Base-by-base conservation (phyloP, 2,113 vertebrate genomes). In the Clarias macrocephalus region DNA sequence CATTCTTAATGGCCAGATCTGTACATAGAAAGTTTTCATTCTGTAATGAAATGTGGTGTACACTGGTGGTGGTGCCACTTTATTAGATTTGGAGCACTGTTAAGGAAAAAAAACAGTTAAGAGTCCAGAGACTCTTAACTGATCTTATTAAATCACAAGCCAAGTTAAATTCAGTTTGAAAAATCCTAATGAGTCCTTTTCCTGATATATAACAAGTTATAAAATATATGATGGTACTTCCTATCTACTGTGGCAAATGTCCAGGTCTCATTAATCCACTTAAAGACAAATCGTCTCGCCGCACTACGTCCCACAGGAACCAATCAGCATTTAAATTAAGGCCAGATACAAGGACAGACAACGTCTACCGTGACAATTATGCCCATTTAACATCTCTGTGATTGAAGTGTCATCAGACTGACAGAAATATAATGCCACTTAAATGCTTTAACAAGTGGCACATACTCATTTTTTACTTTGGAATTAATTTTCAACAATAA, bases 311-410 rank as follows among this genome's bases (percentile, higher is more conserved):
- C 70, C 70, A 42, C 70, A 73, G 70, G 37, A 73, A 73, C 33
- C 70, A 73, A 42, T 73, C 70, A 73, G 19, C 33, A 73, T 73
- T 42, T 42, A 73, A 42, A 73, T 73, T 73, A 73, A 73, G 70
- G 70, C 70, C 68, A 72, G 18, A 37, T 37, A 72, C 68, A 72
- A 72, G 68, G 30, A 7, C 30, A 73, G 1, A 68, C 5, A 70
- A 33, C 11, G 70, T 42, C 70, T 73, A 42, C 18, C 10, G 37
- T 4, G 9, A 42, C 42, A 73, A 33, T 1, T 42, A 21, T 72
- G 68, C 30, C 42, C 30, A 72, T 72, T 72, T 37, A 73, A 73
- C 8, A 73, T 5, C 33, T 73, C 8, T 73, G 33, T 42, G 70
- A 42, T 11, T 42, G 33, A 9, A 19, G 33, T 12, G 19, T 73